Percentiles rank a stretch among this genome's conserved stretches.
phyloP scores from a whole-genome alignment of 1,140 invertebrate species.

The Achatina immaculata region DNA sequence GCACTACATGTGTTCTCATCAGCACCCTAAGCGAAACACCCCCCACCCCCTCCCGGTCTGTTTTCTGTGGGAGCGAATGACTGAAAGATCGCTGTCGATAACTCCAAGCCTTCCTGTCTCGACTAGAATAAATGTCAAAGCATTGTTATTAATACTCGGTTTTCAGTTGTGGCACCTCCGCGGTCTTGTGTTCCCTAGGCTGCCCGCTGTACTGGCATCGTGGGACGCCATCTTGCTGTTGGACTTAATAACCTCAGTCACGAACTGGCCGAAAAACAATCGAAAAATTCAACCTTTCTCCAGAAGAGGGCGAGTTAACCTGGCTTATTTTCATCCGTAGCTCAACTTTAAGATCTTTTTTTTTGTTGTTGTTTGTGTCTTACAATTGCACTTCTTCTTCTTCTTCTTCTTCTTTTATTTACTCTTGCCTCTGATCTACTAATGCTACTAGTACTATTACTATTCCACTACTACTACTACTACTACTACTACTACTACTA shows the following conservation, averaged over 20 bases:
- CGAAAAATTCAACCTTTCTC: too few species aligned
- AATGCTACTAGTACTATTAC: too few species aligned
- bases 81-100: conserved; percentile 1
- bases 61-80: not conserved
- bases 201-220: not conserved
- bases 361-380: too few species aligned
- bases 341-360: too few species aligned
- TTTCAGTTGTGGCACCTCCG: conserved; percentile 2
- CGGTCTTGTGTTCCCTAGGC: not conserved
- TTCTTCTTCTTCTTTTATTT: too few species aligned
- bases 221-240: not conserved
- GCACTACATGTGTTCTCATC: not conserved
- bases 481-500: too few species aligned
- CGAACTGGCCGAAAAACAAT: too few species aligned
- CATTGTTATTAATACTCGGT: conserved; percentile 5
- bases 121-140: conserved; percentile 8
- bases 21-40: not conserved
- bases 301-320: too few species aligned
- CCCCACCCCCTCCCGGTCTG: conserved; percentile 3
- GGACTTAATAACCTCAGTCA: not conserved
- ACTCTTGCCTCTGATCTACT: too few species aligned
- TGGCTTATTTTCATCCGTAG: too few species aligned
- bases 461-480: too few species aligned
- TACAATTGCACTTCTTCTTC: too few species aligned
- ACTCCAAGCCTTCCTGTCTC: conserved; percentile 12